Conservation (phyloP, 2,888 invertebrate species). For the Glomeris marginata region DNA sequence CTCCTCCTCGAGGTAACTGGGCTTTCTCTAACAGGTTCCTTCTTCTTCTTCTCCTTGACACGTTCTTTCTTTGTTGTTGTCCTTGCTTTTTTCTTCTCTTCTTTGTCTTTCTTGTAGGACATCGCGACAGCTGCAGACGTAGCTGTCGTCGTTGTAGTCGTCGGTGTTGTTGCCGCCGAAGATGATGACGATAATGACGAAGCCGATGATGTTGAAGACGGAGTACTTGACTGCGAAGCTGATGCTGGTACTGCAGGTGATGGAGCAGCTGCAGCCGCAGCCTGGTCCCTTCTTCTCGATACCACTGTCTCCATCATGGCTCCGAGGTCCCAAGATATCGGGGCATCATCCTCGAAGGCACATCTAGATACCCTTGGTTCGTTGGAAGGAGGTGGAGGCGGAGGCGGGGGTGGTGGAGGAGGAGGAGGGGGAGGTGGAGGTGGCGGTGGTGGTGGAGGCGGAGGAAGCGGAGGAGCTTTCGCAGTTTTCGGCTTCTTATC, state of each 20-base stretch:
- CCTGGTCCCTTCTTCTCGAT: slow-evolving; percentile 15
- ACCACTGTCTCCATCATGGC: too few species aligned
- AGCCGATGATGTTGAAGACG: not conserved
- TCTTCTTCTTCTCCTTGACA: not conserved
- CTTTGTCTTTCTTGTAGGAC: not conserved
- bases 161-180: slow-evolving; percentile 13
- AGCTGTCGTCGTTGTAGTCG: slow-evolving; percentile 9
- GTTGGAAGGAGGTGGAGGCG: not conserved
- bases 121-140: not conserved
- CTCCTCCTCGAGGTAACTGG: too few species aligned
- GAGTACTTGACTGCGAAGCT: not conserved
- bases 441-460: not conserved
- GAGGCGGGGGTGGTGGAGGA: too few species aligned
- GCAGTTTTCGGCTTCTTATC: too few species aligned
- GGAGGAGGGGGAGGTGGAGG: not conserved
- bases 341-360: too few species aligned
- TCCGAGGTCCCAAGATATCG: too few species aligned
- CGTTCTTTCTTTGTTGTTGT: not conserved
- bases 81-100: not conserved
- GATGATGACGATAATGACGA: slow-evolving; percentile 8
- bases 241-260: slow-evolving; percentile 1
- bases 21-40: not conserved
- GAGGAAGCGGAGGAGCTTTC: not conserved
- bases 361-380: too few species aligned
- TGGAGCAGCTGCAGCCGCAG: not conserved